A percentile compares a stretch with the other conserved stretches of the same genome.
These are phyloP conservation scores for Lepus townsendii DNA, from an alignment of 2,797 vertebrate genomes.

Conservation along the genomic window DNA sequence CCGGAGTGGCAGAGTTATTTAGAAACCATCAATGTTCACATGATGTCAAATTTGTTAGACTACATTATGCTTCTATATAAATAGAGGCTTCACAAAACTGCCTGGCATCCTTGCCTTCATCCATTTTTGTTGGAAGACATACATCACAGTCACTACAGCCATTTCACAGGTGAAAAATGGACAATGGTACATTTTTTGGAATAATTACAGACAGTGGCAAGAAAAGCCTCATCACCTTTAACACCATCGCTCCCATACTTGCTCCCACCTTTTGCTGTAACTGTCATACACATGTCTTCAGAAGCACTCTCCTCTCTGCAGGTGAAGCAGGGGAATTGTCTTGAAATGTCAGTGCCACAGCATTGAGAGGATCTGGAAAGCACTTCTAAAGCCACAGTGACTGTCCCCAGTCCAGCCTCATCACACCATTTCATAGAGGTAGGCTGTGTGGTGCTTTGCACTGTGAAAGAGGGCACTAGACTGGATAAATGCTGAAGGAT, in stretches of 20 bases:
- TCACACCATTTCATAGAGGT: background rate
- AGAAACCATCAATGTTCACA: background rate
- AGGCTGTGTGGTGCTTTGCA: background rate
- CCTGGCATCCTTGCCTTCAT: background rate
- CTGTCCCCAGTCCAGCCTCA: too few species aligned
- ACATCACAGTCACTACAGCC: background rate
- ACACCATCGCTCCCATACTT: rapidly evolving
- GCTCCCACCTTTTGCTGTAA: background rate
- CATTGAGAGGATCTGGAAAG: background rate
- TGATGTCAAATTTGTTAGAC: background rate
- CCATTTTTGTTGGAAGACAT: too few species aligned
- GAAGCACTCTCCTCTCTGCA: background rate
- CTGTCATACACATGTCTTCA: background rate
- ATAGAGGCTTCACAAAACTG: background rate
- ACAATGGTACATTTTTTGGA: background rate
- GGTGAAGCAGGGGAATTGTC: background rate
- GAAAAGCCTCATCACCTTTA: background rate
- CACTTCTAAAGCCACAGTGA: background rate
- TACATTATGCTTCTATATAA: background rate
- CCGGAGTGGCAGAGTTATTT: background rate
- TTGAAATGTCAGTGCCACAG: background rate
- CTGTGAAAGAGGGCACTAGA: background rate
- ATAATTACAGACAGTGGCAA: too few species aligned
- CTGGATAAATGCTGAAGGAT: background rate
- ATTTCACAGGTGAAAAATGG: background rate